Evolutionary conservation across 1,140 invertebrate species (phyloP).

Genomic region (Nephotettix cincticeps): DNA sequence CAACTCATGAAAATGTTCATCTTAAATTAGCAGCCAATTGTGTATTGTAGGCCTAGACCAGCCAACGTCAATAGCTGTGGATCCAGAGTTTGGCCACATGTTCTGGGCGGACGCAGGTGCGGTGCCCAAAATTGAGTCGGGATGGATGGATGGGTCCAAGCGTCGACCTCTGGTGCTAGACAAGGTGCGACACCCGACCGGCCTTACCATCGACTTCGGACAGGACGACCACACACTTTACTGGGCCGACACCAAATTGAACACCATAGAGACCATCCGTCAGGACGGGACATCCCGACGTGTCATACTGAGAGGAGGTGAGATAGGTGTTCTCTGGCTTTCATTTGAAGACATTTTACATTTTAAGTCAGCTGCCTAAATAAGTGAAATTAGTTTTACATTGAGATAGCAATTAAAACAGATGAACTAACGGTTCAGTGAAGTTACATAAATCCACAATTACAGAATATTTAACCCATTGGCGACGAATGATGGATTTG

Average conservation of each 20-base stretch:
- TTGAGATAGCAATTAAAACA: no score
- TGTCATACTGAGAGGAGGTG: constrained; percentile 65
- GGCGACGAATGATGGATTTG: no score
- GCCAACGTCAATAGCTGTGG: constrained; percentile 83
- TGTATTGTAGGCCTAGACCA: constrained; percentile 62
- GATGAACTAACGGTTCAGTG: no score
- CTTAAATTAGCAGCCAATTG: no score
- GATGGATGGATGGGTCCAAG: constrained; percentile 95
- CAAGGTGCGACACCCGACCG: constrained; percentile 79
- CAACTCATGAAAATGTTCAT: no score
- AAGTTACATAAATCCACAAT: no score
- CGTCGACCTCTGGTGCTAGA: constrained; percentile 76
- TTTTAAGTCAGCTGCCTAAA: no score
- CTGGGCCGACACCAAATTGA: constrained; percentile 94
- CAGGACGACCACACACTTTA: constrained; percentile 89
- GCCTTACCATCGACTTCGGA: constrained; percentile 85
- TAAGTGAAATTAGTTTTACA: no score
- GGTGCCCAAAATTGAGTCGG: constrained; percentile 80
- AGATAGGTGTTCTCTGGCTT: background rate
- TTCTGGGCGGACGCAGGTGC: constrained; percentile 89
- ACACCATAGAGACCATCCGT: constrained; percentile 87
- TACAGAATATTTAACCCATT: no score
- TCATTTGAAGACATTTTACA: no score
- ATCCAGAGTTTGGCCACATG: constrained; percentile 81
- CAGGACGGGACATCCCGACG: constrained; percentile 79